A percentile compares a stretch with the other conserved stretches of the same genome.
Conservation (phyloP, 2,113 vertebrate genomes). For the Egretta garzetta region DNA sequence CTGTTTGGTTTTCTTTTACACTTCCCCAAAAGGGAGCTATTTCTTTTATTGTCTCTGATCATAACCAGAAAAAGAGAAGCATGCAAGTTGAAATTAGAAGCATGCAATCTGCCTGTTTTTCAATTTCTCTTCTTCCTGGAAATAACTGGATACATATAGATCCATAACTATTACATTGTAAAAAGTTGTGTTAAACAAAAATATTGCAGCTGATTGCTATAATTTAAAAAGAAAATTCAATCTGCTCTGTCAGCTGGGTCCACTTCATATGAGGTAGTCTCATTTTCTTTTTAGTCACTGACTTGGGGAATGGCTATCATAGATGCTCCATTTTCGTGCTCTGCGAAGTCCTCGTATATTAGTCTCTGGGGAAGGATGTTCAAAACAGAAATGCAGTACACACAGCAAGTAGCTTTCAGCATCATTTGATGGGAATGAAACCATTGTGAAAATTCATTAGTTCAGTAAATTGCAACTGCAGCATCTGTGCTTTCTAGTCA, state of each 20-base stretch:
- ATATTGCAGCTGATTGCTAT: neutral
- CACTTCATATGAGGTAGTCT: neutral
- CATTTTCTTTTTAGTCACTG: neutral
- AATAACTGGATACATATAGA: neutral
- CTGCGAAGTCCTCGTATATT: neutral
- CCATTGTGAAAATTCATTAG: neutral
- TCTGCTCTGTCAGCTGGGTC: neutral
- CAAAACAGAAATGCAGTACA: neutral
- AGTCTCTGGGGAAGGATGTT: neutral
- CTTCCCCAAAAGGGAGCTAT: neutral
- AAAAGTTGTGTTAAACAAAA: neutral
- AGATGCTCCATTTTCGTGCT: neutral
- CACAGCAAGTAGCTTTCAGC: neutral
- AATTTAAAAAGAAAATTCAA: neutral
- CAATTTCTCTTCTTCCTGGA: neutral
- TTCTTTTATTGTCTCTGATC: neutral
- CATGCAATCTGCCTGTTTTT: neutral
- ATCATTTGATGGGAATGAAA: neutral
- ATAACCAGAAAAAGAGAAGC: neutral
- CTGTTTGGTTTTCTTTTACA: neutral
- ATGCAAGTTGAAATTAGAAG: neutral
- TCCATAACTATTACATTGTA: neutral
- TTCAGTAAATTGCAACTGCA: neutral
- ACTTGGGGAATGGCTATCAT: neutral
- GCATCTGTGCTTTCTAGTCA: neutral